Base-by-base conservation (phyloP, 2,113 vertebrate genomes). In the Plecturocebus donacophilus region DNA sequence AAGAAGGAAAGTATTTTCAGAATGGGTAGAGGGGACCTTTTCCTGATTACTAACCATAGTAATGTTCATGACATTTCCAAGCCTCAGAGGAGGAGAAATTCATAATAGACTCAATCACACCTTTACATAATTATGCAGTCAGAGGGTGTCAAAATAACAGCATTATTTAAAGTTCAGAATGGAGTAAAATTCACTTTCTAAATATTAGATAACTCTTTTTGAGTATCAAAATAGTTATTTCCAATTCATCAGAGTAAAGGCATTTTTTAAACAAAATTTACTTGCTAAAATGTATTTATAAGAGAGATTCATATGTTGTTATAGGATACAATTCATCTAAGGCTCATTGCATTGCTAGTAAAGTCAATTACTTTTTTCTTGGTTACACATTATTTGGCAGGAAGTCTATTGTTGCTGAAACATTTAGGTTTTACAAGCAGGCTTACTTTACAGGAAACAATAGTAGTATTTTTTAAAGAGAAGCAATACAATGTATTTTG, bases 391-490 rank as follows among this genome's bases (percentile, higher is more conserved):
- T 87, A 42, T 94, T 96, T 86, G 45, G 16, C 88, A 98, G 58
- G 90, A 97, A 35, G 4, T 95, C 83, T 96, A 89, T 87, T 96
- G 83, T 64, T 56, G 23, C 47, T 9, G 42, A 40, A 98, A 96
- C 93, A 97, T 96, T 96, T 97, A 98, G n/a, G 54, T 95, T 98
- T 98, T 98, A 93, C 3, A 83, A 94, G 75, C 27, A 64, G 7
- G 54, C 8, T 2, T 79, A 20, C 30, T 87, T 98, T 97, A 70
- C 75, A 95, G 75, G 56, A 95, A 94, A 38, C 30, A 70, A 9
- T 90, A 40, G 79, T 87, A 91, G 8, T 95, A 96, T 96, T 64
- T 94, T 98, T 94, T 19, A 85, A 96, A 79, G 47, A 54, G 76
- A 90, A 47, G 1, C 0, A 1, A 96, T 94, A 38, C 80, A 97